Percentiles rank a stretch among this genome's conserved stretches.
Evolutionary conservation across 2,888 invertebrate genomes (phyloP).

Genomic region (Falcaria lacertinaria): DNA sequence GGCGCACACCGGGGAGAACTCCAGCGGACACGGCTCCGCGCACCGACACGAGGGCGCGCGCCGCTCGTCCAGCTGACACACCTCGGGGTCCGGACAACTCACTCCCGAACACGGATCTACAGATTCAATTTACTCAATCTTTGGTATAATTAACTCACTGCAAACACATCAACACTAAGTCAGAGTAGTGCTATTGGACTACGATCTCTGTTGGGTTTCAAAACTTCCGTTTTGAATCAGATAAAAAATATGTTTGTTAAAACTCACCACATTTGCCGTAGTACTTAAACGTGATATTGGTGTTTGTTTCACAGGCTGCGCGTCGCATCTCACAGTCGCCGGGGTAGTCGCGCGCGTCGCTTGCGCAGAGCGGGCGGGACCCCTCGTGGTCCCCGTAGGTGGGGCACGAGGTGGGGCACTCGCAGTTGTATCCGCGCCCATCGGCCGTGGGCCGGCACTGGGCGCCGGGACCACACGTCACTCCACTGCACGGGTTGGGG

Average conservation of each 20-base stretch:
- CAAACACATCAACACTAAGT: no score
- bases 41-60: conserved; percentile 90
- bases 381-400: conserved; percentile 91
- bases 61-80: conserved; percentile 89
- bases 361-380: conserved; percentile 89
- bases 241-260: not conserved
- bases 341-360: conserved; percentile 90
- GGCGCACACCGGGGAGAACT: conserved; percentile 88
- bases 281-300: conserved; percentile 89
- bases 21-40: conserved; percentile 88
- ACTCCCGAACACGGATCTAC: conserved; percentile 92
- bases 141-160: no score
- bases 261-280: conserved; percentile 92
- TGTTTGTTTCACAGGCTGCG: conserved; percentile 86
- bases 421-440: conserved; percentile 86
- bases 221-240: no score
- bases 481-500: conserved; percentile 86
- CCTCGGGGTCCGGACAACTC: conserved; percentile 88
- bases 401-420: conserved; percentile 88
- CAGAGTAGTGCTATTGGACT: no score
- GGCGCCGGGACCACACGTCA: conserved; percentile 89
- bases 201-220: no score
- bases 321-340: conserved; percentile 91
- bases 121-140: no score
- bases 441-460: conserved; percentile 84